phyloP scores from a whole-genome alignment of 2,888 invertebrate species.

The Neocrepidodera transversa region DNA sequence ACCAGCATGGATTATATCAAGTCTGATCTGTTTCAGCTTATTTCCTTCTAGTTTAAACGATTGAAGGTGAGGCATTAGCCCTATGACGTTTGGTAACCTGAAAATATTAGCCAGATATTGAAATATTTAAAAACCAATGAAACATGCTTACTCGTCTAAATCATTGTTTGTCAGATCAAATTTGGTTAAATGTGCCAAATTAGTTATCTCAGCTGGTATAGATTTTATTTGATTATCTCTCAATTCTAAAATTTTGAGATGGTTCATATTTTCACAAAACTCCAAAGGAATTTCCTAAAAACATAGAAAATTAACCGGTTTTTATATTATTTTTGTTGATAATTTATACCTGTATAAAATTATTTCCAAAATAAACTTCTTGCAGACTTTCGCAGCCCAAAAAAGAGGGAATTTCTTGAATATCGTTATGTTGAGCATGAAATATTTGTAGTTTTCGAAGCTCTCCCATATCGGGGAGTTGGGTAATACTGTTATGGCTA shows the following conservation, averaged over 20 bases:
- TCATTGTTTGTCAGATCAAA: slow-evolving; percentile 85
- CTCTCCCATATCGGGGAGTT: slow-evolving; percentile 73
- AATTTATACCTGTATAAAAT: slow-evolving; percentile 78
- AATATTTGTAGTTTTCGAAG: slow-evolving; percentile 77
- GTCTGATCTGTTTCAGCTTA: slow-evolving; percentile 79
- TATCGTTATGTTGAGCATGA: slow-evolving; percentile 83
- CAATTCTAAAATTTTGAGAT: slow-evolving; percentile 77
- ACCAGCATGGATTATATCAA: slow-evolving; percentile 86
- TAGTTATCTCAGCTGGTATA: slow-evolving; percentile 80
- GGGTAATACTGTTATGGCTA: slow-evolving; percentile 73
- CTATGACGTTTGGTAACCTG: slow-evolving; percentile 73
- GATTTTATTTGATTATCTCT: slow-evolving; percentile 80
- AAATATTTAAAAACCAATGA: not conserved
- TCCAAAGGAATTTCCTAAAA: slow-evolving; percentile 73
- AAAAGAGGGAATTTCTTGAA: slow-evolving; percentile 77
- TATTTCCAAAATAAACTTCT: slow-evolving; percentile 85
- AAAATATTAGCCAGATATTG: slow-evolving; percentile 3
- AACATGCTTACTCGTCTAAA: slow-evolving; percentile 57
- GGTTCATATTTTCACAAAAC: slow-evolving; percentile 75
- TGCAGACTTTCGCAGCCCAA: slow-evolving; percentile 77
- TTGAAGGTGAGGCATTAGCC: slow-evolving; percentile 78
- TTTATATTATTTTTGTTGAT: not conserved
- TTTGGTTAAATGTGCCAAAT: slow-evolving; percentile 77
- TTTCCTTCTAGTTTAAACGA: slow-evolving; percentile 87
- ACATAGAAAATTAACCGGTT: slow-evolving; percentile 11